Evolutionary conservation across 2,113 vertebrate species (phyloP).

Genomic region (Erythrocercus mccallii): DNA sequence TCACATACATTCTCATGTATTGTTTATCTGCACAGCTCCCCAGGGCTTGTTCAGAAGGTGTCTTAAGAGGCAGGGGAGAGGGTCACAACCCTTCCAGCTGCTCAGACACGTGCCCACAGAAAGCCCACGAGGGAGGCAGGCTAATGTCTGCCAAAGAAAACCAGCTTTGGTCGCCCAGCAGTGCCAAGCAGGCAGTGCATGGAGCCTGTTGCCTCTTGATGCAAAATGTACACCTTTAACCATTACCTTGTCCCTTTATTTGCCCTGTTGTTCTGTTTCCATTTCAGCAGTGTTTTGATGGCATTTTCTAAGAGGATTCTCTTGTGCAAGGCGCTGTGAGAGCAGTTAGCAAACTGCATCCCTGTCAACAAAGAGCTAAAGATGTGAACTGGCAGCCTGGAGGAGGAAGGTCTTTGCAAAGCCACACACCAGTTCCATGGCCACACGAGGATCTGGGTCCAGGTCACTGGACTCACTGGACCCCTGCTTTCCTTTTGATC

Average conservation of each 20-base stretch:
- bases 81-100: background rate
- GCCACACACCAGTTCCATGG: background rate
- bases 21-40: background rate
- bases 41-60: accelerated
- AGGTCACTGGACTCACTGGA: background rate
- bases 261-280: background rate
- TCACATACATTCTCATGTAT: background rate
- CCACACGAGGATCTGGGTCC: background rate
- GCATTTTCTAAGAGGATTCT: background rate
- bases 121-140: accelerated
- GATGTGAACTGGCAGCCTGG: background rate
- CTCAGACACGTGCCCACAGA: background rate
- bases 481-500: background rate
- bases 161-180: background rate
- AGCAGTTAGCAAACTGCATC: background rate
- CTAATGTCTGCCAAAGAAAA: background rate
- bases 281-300: background rate
- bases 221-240: background rate
- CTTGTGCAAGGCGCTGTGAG: background rate
- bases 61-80: background rate
- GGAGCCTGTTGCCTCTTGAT: background rate
- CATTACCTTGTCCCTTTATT: background rate
- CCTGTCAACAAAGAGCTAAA: background rate
- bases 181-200: background rate
- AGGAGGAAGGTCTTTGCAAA: background rate